phyloP scores from a whole-genome alignment of 2,888 invertebrate species.

The Beris morrisii region DNA sequence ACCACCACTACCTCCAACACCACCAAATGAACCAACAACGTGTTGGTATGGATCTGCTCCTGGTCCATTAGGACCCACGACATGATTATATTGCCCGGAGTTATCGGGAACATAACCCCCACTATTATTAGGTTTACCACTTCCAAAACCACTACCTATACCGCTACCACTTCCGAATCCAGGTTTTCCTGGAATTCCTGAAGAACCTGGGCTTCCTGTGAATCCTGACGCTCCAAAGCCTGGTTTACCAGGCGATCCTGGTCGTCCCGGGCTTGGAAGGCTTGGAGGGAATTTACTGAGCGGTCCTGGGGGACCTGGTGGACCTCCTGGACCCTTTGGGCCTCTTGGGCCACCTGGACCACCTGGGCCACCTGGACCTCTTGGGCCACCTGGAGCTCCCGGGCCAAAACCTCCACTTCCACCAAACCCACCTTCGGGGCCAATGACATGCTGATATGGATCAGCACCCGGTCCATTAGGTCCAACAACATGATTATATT shows the following conservation, averaged over 20 bases:
- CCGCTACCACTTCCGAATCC: slow-evolving; percentile 16
- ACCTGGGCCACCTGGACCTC: slow-evolving; percentile 39
- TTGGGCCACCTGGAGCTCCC: slow-evolving; percentile 39
- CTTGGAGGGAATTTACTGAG: slow-evolving; percentile 44
- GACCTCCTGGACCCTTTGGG: slow-evolving; percentile 30
- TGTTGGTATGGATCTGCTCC: slow-evolving; percentile 33
- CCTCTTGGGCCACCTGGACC: slow-evolving; percentile 47
- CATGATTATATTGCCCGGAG: slow-evolving; percentile 37
- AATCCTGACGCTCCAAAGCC: slow-evolving; percentile 12
- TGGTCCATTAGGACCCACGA: slow-evolving; percentile 41
- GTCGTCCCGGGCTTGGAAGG: slow-evolving; percentile 26
- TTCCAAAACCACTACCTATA: slow-evolving; percentile 42
- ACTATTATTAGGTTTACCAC: slow-evolving; percentile 19
- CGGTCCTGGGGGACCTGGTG: slow-evolving; percentile 51
- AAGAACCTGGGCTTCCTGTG: slow-evolving; percentile 47
- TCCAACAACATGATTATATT: slow-evolving; percentile 32
- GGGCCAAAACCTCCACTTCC: slow-evolving; percentile 36
- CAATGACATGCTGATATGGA: slow-evolving; percentile 32
- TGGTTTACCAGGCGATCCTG: slow-evolving; percentile 20
- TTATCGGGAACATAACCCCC: slow-evolving; percentile 34
- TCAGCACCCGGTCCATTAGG: slow-evolving; percentile 41
- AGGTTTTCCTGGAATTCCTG: slow-evolving; percentile 9
- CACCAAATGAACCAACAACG: slow-evolving; percentile 33
- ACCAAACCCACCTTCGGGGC: slow-evolving; percentile 38
- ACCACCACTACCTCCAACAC: slow-evolving; percentile 37